phyloP scores from a whole-genome alignment of 2,113 vertebrate species.

The Raja brachyura region DNA sequence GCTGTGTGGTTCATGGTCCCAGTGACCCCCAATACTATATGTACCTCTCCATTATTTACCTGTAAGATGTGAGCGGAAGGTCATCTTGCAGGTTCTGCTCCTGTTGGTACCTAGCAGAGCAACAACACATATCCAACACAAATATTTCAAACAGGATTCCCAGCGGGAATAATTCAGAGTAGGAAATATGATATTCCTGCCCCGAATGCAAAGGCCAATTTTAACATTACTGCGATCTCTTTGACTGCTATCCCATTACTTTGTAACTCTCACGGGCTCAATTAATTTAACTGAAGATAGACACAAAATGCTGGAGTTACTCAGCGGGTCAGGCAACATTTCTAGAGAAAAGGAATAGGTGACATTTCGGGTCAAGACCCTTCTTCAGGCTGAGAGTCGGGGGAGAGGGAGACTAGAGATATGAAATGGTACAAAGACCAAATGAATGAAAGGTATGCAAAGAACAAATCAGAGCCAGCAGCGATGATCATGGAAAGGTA shows the following conservation, averaged over 20 bases:
- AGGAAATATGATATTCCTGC: background rate
- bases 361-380: no score
- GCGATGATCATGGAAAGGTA: no score
- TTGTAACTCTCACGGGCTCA: background rate
- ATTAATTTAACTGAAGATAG: background rate
- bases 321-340: no score
- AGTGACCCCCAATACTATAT: background rate
- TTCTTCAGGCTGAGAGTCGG: no score
- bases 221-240: no score
- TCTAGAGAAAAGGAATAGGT: no score
- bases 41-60: background rate
- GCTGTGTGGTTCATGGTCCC: background rate
- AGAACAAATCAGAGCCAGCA: no score
- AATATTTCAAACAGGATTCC: background rate
- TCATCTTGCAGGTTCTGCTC: background rate
- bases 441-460: no score
- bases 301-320: no score
- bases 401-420: no score
- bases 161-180: background rate
- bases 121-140: background rate
- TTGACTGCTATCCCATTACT: background rate
- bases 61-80: background rate
- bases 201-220: background rate
- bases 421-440: no score
- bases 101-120: background rate